Conservation (phyloP, 1,140 invertebrate genomes). For the Papilio polyxenes region DNA sequence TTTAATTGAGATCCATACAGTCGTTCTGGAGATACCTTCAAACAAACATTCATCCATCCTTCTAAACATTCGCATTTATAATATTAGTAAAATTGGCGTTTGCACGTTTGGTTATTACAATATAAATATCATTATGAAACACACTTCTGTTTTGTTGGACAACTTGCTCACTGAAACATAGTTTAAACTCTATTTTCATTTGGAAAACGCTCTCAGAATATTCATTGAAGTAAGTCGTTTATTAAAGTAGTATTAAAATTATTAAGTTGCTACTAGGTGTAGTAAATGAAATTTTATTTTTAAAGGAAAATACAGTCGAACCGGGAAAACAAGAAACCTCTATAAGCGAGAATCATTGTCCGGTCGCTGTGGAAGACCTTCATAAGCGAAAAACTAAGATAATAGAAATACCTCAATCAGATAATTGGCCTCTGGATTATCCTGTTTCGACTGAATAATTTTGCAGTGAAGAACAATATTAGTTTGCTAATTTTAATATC, state of each 20-base stretch:
- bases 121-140: not conserved
- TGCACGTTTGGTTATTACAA: not conserved
- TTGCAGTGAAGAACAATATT: not conserved
- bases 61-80: no score
- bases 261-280: not conserved
- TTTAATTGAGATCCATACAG: no score
- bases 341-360: no score
- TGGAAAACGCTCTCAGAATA: not conserved
- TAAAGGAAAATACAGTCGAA: not conserved
- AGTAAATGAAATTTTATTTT: not conserved
- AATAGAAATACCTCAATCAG: no score
- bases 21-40: no score
- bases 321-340: no score
- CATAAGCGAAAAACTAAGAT: no score
- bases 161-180: conserved; percentile 14
- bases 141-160: not conserved
- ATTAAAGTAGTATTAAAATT: not conserved
- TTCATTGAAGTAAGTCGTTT: not conserved
- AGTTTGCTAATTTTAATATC: not conserved
- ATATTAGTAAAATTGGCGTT: no score
- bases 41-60: no score
- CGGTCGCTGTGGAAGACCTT: no score
- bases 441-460: not conserved
- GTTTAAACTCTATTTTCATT: conserved; percentile 10
- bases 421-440: no score